Evolutionary conservation across 2,888 invertebrate species (phyloP).

Genomic region (Hemaris fuciformis): DNA sequence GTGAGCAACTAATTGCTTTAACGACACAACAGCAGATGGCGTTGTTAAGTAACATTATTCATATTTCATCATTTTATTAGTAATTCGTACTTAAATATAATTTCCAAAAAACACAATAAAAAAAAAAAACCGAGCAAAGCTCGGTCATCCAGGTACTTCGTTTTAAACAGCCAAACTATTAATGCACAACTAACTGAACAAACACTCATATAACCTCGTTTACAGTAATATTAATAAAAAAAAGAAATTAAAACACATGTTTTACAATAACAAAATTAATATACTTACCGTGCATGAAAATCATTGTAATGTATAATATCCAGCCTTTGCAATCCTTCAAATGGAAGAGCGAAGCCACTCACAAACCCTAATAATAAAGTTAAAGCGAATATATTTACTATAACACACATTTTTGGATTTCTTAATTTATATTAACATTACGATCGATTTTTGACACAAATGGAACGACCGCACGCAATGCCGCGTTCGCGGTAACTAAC

Average conservation of each 20-base stretch:
- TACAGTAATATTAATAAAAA: neutral
- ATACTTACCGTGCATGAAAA: slow-evolving; percentile 80
- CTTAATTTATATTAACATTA: neutral
- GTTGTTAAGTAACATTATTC: too few species aligned
- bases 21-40: too few species aligned
- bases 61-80: too few species aligned
- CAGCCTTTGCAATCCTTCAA: slow-evolving; percentile 73
- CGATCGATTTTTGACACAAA: neutral
- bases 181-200: neutral
- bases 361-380: slow-evolving; percentile 29
- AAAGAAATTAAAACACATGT: neutral
- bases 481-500: neutral
- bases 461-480: neutral
- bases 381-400: neutral
- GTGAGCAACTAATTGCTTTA: too few species aligned
- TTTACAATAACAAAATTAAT: slow-evolving; percentile 13
- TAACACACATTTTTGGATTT: slow-evolving; percentile 24
- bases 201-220: neutral
- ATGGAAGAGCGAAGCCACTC: slow-evolving; percentile 50
- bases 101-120: too few species aligned
- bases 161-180: neutral
- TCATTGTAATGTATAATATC: slow-evolving; percentile 82
- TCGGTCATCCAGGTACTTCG: too few species aligned
- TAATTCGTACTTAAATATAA: too few species aligned
- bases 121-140: too few species aligned